phyloP scores from a whole-genome alignment of 1,140 invertebrate species.

The Kradibia gibbosae region DNA sequence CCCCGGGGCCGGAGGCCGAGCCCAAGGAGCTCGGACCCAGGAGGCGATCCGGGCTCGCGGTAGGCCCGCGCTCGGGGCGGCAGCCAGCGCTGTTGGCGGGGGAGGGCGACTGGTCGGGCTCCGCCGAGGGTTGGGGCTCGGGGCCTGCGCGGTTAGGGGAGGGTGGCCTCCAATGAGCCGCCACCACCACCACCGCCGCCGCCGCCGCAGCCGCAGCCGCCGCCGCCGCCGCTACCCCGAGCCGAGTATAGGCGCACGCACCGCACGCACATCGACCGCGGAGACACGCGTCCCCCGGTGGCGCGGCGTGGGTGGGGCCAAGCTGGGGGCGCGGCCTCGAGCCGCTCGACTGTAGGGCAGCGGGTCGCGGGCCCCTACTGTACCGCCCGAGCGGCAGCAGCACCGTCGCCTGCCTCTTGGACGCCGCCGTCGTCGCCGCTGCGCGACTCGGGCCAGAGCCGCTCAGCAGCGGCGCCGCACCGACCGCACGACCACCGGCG shows the following conservation, averaged over 20 bases:
- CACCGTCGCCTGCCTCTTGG: constrained; percentile 47
- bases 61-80: too few species aligned
- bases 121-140: too few species aligned
- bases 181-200: background rate
- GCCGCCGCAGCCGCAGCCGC: too few species aligned
- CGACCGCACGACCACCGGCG: background rate
- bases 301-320: constrained; percentile 14
- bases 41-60: too few species aligned
- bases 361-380: constrained; percentile 25
- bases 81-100: background rate
- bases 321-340: constrained; percentile 6
- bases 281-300: background rate
- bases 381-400: constrained; percentile 44
- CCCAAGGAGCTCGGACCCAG: too few species aligned
- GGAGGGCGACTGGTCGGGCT: too few species aligned
- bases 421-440: background rate
- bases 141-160: too few species aligned
- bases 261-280: background rate
- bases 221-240: too few species aligned
- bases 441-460: too few species aligned
- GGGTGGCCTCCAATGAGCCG: background rate
- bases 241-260: background rate
- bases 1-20: background rate
- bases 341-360: constrained; percentile 54
- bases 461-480: background rate